Evolutionary conservation across 1,140 invertebrate species (phyloP), one percentile per base, ranked within the genome.

Genomic region (Latrodectus geometricus): DNA sequence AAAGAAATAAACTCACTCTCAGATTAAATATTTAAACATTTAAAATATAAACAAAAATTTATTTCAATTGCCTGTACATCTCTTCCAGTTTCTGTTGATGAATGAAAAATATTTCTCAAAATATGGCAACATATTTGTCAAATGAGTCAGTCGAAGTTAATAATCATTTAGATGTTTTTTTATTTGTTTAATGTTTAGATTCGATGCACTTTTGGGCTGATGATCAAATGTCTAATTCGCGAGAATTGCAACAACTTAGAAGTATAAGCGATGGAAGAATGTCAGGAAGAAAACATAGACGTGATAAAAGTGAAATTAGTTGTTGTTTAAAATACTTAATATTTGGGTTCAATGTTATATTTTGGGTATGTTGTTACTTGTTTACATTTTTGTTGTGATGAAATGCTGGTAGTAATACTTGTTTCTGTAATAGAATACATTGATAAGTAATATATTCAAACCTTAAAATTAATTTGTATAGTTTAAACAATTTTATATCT

Each of bases 241-340:
- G 83, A 61, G 83, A 86, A 78, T 73, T 86, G 50, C 85, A 87
- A 56, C 85, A 87, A n/a, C 61, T 87, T 52, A 79, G 85, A 80
- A 87, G 69, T 74, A 48, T 87, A 73, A 87, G 52, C 49, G 86
- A 77, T 77, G 86, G 76, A 54, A 80, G 80, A 87, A 88, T 89
- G 87, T 85, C 89, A 23, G 87, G 88, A 56, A 88, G 90, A 89
- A 96, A 96, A 92, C 95, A 95, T 92, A 92, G 95, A 90, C 93
- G 95, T 90, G 95, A 96, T 91, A 95, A 95, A 88, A 96, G 94
- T 91, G 97, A 98, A 95, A 96, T 99, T 90, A 97, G 96, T 93
- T 98, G 97, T 93, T 98, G 97, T 92, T 93, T 98, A 74, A 99
- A 99, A 93, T 99, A 98, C 93, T 94, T 98, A 91, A 97, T 98